These are phyloP conservation scores for Leistus spinibarbis DNA, from an alignment of 2,888 invertebrate species.

Conservation along the genomic window DNA sequence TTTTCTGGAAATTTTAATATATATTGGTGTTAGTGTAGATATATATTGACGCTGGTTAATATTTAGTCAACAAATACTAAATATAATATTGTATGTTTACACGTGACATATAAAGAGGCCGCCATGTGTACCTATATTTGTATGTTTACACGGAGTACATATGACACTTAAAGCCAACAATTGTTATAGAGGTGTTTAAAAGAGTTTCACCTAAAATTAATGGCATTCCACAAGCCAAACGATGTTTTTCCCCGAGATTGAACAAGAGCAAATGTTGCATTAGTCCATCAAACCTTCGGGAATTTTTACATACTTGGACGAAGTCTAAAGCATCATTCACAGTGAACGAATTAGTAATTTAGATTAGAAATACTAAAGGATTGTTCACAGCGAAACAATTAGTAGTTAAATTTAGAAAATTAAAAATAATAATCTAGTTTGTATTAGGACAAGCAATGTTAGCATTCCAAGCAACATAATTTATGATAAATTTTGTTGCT, in stretches of 20 bases:
- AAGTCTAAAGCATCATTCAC: no score
- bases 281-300: no score
- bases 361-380: no score
- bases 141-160: constrained; percentile 18
- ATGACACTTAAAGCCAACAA: constrained; percentile 17
- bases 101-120: background rate
- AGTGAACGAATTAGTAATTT: no score
- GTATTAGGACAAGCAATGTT: no score
- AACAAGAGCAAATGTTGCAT: background rate
- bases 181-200: constrained; percentile 35
- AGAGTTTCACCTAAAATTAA: constrained; percentile 30
- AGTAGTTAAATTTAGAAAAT: no score
- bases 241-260: background rate
- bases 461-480: no score
- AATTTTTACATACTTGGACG: no score
- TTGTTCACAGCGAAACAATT: no score
- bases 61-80: background rate
- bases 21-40: background rate
- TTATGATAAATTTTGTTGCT: no score
- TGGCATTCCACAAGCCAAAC: constrained; percentile 19
- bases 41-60: background rate
- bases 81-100: background rate
- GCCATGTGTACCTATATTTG: background rate
- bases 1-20: background rate
- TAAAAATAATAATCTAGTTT: no score